These are phyloP conservation scores for Oncorhynchus nerka DNA, from an alignment of 2,113 vertebrate genomes.

Conservation along the genomic window DNA sequence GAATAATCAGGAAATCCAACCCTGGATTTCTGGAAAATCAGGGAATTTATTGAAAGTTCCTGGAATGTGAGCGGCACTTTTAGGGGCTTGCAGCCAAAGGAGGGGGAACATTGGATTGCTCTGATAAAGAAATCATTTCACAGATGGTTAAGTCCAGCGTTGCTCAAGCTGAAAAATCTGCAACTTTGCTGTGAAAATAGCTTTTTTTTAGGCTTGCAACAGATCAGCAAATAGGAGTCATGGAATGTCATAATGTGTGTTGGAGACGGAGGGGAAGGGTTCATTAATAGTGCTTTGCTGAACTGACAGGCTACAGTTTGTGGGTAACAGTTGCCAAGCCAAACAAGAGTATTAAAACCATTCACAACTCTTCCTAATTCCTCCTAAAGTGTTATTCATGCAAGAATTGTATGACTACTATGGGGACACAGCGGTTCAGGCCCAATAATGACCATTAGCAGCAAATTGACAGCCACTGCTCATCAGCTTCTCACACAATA, in stretches of 20 bases:
- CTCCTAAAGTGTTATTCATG: neutral
- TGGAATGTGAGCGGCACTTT: too few relatives aligned
- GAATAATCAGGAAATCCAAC: too few relatives aligned
- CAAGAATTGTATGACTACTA: neutral
- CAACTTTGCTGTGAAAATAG: neutral
- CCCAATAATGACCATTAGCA: neutral
- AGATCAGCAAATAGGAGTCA: neutral
- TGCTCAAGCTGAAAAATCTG: neutral
- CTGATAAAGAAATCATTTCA: neutral
- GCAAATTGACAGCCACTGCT: neutral
- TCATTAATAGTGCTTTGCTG: neutral
- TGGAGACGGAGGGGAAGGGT: neutral
- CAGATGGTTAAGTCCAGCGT: neutral
- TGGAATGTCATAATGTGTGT: neutral
- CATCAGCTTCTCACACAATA: neutral
- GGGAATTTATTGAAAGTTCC: too few relatives aligned
- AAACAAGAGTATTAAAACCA: neutral
- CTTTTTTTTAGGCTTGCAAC: neutral
- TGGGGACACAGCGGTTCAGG: neutral
- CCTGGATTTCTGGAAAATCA: too few relatives aligned
- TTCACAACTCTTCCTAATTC: neutral
- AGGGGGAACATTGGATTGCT: too few relatives aligned
- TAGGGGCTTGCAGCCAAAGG: too few relatives aligned
- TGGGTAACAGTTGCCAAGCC: constrained; percentile 4
- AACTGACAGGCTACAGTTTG: neutral